Evolutionary conservation across 1,140 invertebrate species (phyloP), one percentile per base, ranked within the genome.

Genomic region (Arctopsyche grandis): DNA sequence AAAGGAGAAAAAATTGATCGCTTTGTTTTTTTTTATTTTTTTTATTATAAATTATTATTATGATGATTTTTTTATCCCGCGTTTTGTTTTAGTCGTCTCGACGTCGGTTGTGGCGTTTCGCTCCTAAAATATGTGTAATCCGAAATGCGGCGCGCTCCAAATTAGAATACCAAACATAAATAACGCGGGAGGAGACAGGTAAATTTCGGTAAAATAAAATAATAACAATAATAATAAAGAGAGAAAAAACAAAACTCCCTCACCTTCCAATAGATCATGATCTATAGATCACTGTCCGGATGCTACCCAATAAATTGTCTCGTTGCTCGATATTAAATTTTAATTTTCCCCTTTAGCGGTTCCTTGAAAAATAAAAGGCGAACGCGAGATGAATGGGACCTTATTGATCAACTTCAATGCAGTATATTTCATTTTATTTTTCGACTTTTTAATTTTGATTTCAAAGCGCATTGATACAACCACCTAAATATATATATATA

Each of bases 81-180:
- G 21, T 60, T 60, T 16, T 60, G n/a, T 21, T 21, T 60, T 60
- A 60, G 9, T 60, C 29, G 58, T 60, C 21, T 52, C n/a, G 58
- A 16, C 58, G 58, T 60, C 21, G 19, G 29, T 38, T 60, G 19
- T 16, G 9, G 21, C 16, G 58, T 60, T 60, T 60, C 58, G 58
- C 58, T 73, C 43, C 46, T 48, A 48, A 48, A 70, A 48, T 52
- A 52, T 73, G 44, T 73, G n/a, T 44, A 24, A 60, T 60, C 12
- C 38, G 44, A 73, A 73, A 73, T 73, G 70, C 43, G 29, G 16
- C 71, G 14, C 24, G 74, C 74, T 76, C 74, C 74, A 76, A 76
- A 76, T 76, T 76, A 76, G 74, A 76, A 76, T 76, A 76, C 74
- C 74, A 63, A 43, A 76, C 74, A 76, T 76, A 76, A 76, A 76